A percentile compares a stretch with the other conserved stretches of the same genome.
These are phyloP conservation scores for Nycteola revayana DNA, from an alignment of 2,888 invertebrate genomes.

Conservation along the genomic window DNA sequence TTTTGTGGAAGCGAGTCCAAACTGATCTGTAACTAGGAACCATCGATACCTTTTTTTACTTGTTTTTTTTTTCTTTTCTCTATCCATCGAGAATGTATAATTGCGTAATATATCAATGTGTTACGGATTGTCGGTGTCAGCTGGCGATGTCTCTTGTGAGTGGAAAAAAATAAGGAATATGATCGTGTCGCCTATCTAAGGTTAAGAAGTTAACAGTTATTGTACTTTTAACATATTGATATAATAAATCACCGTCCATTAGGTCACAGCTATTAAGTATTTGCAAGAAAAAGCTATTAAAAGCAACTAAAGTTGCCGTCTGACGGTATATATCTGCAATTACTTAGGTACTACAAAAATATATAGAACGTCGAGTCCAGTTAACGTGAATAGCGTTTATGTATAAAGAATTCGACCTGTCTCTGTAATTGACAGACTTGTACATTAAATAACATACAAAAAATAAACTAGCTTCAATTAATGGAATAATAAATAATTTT, in stretches of 20 bases:
- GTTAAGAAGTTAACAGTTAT: conserved; percentile 41
- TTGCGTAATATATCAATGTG: conserved; percentile 28
- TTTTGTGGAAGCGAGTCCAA: conserved; percentile 61
- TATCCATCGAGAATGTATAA: conserved; percentile 29
- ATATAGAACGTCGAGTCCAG: too few relatives aligned
- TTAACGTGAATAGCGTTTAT: too few relatives aligned
- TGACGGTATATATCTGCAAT: not conserved
- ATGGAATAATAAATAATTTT: too few relatives aligned
- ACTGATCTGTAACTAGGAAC: conserved; percentile 56
- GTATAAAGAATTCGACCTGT: too few relatives aligned
- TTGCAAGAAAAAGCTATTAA: conserved; percentile 22
- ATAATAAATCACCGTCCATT: conserved; percentile 33
- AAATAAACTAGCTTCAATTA: too few relatives aligned
- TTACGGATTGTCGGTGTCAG: conserved; percentile 32
- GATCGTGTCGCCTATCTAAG: conserved; percentile 31
- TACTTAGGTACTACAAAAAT: too few relatives aligned
- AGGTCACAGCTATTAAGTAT: conserved; percentile 27
- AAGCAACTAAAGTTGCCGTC: too few relatives aligned
- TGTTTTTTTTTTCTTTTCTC: conserved; percentile 21
- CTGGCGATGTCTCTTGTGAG: conserved; percentile 33
- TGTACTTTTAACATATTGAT: conserved; percentile 35
- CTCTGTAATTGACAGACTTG: too few relatives aligned
- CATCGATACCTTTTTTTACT: conserved; percentile 24
- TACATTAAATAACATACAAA: too few relatives aligned
- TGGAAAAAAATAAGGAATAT: conserved; percentile 36